Percentiles rank a stretch among this genome's conserved stretches.
These are phyloP conservation scores for Microplitis deprimator DNA, from an alignment of 2,888 invertebrate genomes.

Conservation along the genomic window DNA sequence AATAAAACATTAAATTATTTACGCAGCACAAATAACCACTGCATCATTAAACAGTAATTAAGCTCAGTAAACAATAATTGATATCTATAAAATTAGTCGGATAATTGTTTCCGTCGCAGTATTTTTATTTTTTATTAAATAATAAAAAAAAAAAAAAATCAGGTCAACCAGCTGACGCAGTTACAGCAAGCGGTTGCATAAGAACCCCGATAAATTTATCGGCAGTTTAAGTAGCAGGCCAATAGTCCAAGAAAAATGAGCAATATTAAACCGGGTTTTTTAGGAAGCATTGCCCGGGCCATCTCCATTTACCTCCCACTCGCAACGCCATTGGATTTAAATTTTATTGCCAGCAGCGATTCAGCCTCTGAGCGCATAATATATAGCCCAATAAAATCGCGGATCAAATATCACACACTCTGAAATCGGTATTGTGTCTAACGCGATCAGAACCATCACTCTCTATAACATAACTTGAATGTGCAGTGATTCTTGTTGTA, in stretches of 20 bases:
- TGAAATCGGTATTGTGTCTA: slow-evolving; percentile 30
- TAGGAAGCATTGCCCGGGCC: not conserved
- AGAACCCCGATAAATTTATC: slow-evolving; percentile 18
- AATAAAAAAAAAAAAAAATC: not conserved
- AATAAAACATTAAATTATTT: slow-evolving; percentile 34
- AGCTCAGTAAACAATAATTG: slow-evolving; percentile 11
- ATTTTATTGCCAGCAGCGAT: slow-evolving; percentile 58
- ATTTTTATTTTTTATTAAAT: no score
- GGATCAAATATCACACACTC: slow-evolving; percentile 51
- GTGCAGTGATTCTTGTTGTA: no score
- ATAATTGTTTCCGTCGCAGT: slow-evolving; percentile 45
- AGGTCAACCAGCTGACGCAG: slow-evolving; percentile 11
- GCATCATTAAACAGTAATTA: not conserved
- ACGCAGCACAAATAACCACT: not conserved
- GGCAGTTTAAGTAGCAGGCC: no score
- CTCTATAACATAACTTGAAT: not conserved
- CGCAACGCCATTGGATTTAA: slow-evolving; percentile 57
- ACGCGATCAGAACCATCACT: not conserved
- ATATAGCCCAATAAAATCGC: slow-evolving; percentile 59
- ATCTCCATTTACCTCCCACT: slow-evolving; percentile 23
- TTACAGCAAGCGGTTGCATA: slow-evolving; percentile 12
- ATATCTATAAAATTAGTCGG: slow-evolving; percentile 44
- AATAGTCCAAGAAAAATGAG: slow-evolving; percentile 50
- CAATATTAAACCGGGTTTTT: slow-evolving; percentile 47
- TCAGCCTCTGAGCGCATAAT: slow-evolving; percentile 52